These are phyloP conservation scores for Pseudois nayaur DNA, from an alignment of 2,113 vertebrate species.

Conservation along the genomic window DNA sequence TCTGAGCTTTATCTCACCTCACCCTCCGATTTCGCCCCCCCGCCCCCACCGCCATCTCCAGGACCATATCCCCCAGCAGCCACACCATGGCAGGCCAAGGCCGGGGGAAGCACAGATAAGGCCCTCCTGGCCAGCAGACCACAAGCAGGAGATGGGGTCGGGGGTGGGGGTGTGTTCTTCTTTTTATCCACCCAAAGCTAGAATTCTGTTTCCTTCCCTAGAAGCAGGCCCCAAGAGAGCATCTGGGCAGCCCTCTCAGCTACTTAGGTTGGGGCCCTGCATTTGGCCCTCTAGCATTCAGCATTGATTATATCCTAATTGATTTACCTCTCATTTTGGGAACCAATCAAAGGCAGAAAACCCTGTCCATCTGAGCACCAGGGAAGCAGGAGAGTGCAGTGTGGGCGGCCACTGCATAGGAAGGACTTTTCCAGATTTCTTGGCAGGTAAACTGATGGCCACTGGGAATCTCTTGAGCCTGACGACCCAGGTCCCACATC, in stretches of 20 bases:
- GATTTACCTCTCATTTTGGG: neutral
- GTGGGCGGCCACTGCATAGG: neutral
- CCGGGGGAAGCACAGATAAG: constrained; percentile 11
- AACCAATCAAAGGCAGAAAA: constrained; percentile 9
- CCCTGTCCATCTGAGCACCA: neutral
- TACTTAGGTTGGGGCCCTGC: neutral
- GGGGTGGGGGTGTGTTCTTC: neutral
- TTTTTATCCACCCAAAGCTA: neutral
- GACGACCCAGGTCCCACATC: neutral
- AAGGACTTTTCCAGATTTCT: neutral
- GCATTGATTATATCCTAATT: neutral
- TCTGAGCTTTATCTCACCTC: constrained; percentile 16
- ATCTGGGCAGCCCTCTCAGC: neutral
- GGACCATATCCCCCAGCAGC: neutral
- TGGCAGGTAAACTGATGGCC: neutral
- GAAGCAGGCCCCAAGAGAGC: neutral
- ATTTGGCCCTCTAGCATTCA: neutral
- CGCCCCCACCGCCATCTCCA: neutral
- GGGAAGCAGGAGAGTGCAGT: neutral
- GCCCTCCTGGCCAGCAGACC: neutral
- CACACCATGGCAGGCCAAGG: neutral
- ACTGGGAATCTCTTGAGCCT: neutral
- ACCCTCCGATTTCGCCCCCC: neutral
- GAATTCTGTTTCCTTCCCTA: constrained; percentile 36
- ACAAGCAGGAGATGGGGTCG: neutral